These are phyloP conservation scores for Premnoplex brunnescens DNA, from an alignment of 2,797 vertebrate genomes.

Conservation along the genomic window DNA sequence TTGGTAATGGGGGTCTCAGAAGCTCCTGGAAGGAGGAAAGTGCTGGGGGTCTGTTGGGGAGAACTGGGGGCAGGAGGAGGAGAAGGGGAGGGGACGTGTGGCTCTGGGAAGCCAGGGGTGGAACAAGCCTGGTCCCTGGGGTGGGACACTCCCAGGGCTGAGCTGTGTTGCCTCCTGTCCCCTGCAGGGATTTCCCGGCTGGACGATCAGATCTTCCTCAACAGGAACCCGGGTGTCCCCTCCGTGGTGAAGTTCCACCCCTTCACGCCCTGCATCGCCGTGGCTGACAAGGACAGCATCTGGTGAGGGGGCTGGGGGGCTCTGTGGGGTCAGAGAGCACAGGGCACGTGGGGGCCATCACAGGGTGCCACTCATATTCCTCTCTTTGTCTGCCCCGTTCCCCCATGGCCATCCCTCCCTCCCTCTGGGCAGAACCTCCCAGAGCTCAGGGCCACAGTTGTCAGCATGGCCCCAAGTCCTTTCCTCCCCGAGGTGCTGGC, in stretches of 20 bases:
- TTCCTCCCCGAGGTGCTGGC: background rate
- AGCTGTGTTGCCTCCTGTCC: background rate
- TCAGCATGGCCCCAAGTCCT: accelerated
- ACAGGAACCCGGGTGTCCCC: conserved; percentile 94
- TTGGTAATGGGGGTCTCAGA: accelerated
- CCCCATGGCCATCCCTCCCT: background rate
- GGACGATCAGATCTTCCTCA: conserved; percentile 99
- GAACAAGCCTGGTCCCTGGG: accelerated
- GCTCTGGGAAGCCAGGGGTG: background rate
- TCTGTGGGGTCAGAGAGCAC: background rate
- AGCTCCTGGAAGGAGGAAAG: background rate
- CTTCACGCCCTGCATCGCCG: conserved; percentile 93
- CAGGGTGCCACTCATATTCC: accelerated
- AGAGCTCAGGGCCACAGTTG: accelerated
- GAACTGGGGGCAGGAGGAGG: background rate
- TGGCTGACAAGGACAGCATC: conserved; percentile 97
- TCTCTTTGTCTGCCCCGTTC: background rate
- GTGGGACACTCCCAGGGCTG: background rate
- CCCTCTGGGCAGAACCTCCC: background rate
- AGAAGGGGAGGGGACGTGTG: accelerated
- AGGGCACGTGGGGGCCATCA: accelerated
- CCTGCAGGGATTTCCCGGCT: conserved; percentile 86
- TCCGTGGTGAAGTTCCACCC: conserved; percentile 98
- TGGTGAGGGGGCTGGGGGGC: conserved; percentile 75
- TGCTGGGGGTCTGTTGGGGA: background rate